Percentiles rank a stretch among this genome's conserved stretches.
phyloP scores from a whole-genome alignment of 2,113 vertebrate genomes.

The Monarcha castaneiventris region DNA sequence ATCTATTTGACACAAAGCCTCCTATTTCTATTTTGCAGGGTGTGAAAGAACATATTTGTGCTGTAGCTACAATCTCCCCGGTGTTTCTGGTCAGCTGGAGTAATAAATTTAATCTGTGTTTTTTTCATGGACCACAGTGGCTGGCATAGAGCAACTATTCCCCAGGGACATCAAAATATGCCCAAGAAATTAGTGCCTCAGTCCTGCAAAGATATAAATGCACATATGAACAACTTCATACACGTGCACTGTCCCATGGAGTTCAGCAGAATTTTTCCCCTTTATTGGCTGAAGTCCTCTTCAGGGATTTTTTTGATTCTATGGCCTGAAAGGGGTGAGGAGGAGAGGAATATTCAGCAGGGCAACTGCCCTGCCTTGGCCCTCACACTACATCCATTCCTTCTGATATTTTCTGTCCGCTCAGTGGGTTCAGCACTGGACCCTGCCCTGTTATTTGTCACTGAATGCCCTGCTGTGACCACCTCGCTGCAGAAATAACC shows the following conservation, averaged over 20 bases:
- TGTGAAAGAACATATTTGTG: conserved; percentile 15
- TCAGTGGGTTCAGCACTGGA: neutral
- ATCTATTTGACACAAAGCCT: neutral
- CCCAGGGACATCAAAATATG: neutral
- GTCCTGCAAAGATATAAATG: neutral
- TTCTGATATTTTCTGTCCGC: neutral
- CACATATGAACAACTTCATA: neutral
- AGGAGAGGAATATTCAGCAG: neutral
- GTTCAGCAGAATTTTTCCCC: neutral
- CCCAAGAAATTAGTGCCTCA: neutral
- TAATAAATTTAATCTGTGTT: neutral
- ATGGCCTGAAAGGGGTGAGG: neutral
- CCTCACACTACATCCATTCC: neutral
- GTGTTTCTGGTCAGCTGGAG: conserved; percentile 19
- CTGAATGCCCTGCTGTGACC: neutral
- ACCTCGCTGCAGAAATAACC: neutral
- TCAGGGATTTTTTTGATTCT: neutral
- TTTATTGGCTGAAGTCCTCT: neutral
- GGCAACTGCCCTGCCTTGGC: too few relatives aligned
- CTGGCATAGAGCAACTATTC: neutral
- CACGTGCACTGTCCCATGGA: neutral
- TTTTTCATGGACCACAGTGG: neutral
- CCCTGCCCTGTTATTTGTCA: neutral
- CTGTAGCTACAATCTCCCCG: neutral
- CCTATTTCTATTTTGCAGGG: neutral